Base-by-base conservation (phyloP, 2,888 invertebrate genomes). In the Myopa tessellatipennis region DNA sequence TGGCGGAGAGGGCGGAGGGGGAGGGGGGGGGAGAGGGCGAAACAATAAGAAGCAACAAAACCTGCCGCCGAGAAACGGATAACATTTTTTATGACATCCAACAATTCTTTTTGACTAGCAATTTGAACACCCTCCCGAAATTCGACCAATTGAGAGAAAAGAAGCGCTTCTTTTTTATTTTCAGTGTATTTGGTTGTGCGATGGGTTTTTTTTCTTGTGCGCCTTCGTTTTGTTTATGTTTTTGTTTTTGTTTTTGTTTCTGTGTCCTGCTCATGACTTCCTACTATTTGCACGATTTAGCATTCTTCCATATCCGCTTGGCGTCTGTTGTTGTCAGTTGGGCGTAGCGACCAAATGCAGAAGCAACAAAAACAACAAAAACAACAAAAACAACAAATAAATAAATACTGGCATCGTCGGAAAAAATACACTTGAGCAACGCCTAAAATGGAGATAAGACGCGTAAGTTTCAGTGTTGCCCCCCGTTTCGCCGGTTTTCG, bases 371-470 rank as follows among this genome's bases (percentile, higher is more conserved):
- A 61, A 61, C 61, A 61, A 34, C 34, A 68, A 67, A 65, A 12
- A 7, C 58, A 58, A n/a, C 14, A 61, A 61, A 61, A 61, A 61
- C 61, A 61, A 34, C 34, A 68, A 67, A 65, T 16, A 74, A 74
- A 36, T 67, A 52, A 6, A 45, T 45, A 45, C 6, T 8, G 6
- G 45, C 45, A 45, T 45, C 10, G 45, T 45, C 45, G 45, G 45
- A 36, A 74, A 74, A 55, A 74, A 74, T 40, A 50, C 36, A 68
- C 68, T 75, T 60, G 36, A 58, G 60, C 26, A 45, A 75, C 60
- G 75, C 75, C 75, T 75, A 69, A 75, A 75, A 75, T 26, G 69
- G 45, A 75, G 69, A 75, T 69, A 75, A 75, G 69, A 75, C 69
- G 75, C 69, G 75, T 69, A 69, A 75, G 40, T 67, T 63, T 61